A percentile compares a stretch with the other conserved stretches of the same genome.
Evolutionary conservation across 2,797 vertebrate genomes (phyloP).

Genomic region (Mergus octosetaceus): DNA sequence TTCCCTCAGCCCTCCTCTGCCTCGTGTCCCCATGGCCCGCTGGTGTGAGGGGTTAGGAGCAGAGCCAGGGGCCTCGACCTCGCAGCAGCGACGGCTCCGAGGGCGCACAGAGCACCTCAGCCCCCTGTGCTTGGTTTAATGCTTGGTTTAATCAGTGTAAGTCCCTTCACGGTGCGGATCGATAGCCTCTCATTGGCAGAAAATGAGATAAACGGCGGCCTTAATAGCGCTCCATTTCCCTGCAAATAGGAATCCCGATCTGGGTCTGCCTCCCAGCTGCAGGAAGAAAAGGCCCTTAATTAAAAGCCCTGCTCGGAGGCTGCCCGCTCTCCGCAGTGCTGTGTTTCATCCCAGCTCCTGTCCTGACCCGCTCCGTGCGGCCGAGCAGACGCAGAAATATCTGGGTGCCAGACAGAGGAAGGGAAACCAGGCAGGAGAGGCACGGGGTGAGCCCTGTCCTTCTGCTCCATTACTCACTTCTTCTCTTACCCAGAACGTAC

Average conservation of each 20-base stretch:
- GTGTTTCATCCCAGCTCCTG: neutral
- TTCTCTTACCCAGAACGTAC: neutral
- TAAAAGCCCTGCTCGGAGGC: neutral
- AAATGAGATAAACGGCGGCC: constrained; percentile 60
- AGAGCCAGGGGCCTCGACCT: neutral
- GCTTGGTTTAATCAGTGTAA: constrained; percentile 15
- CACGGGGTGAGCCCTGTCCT: neutral
- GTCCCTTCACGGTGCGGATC: constrained; percentile 14
- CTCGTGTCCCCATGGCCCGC: fast-evolving
- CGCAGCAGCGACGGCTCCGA: neutral
- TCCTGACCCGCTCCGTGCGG: fast-evolving
- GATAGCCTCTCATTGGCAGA: constrained; percentile 32
- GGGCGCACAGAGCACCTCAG: neutral
- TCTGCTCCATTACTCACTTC: neutral
- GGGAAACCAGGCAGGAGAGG: neutral
- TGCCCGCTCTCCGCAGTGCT: neutral
- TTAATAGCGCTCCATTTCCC: neutral
- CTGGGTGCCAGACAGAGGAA: fast-evolving
- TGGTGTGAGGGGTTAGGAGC: neutral
- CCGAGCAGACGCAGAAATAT: neutral
- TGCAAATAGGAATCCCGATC: neutral
- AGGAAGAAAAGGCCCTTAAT: neutral
- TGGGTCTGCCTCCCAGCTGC: neutral
- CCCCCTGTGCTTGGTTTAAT: too few species aligned
- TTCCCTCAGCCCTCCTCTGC: neutral